Base-by-base conservation (phyloP, 2,797 vertebrate species). In the Sternotherus odoratus region DNA sequence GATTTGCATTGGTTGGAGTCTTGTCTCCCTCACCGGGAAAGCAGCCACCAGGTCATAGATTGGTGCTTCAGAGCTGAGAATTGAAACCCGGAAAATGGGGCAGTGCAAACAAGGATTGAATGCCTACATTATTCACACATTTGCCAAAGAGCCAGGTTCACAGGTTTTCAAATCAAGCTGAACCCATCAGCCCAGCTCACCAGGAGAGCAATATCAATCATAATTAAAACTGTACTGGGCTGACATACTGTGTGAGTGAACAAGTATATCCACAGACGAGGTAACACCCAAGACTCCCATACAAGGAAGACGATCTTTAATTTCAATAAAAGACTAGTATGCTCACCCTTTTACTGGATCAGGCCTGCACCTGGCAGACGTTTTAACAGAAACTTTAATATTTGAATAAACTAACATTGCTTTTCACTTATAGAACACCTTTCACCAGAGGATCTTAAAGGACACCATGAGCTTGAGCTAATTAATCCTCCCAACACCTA, bases 21-120 rank as follows among this genome's bases (percentile, higher is more conserved):
- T 90, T 88, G 39, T 83, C 57, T 57, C 69, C 81, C 88, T 93
- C 63, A 79, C 83, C 78, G 39, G 85, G 75, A 97, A 96, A 96
- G 81, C 12, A 89, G 33, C 74, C 77, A 83, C 53, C 77, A 80
- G 93, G 88, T 96, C n/a, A 28, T 81, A 93, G 83, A 23, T 49
- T 84, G 79, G 53, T 23, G 4, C 94, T 94, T 95, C 90, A 88
- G 79, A 95, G 43, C 85, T 92, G 81, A 95, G 66, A 86, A 83
- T 57, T 87, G 85, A 87, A 95, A 90, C 94, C 69, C 72, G 28
- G n/a, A 85, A 87, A 91, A 82, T 11, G 16, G 5, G 12, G 26
- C 30, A 95, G 86, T 57, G n/a, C 80, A 95, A 96, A 92, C 12
- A 72, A 87, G 95, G 94, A 94, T 85, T 89, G 90, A 97, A 87